Conservation (phyloP, 2,797 vertebrate genomes). For the Mallotus villosus region DNA sequence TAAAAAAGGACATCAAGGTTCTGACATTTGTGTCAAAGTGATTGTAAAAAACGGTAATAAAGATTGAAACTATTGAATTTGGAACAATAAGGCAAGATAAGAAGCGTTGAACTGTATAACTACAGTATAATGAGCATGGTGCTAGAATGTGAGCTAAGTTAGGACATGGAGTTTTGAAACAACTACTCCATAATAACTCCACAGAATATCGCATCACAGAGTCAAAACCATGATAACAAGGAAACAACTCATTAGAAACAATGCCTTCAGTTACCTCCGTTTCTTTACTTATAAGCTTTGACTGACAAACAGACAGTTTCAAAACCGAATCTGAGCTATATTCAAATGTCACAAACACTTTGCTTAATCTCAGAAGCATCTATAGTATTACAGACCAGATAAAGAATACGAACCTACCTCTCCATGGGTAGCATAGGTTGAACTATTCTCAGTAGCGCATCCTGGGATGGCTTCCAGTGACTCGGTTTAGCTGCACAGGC, state of each 20-base stretch:
- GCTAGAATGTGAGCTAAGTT: too few species aligned
- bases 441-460: constrained; percentile 42
- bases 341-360: too few species aligned
- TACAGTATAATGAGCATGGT: too few species aligned
- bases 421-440: constrained; percentile 45
- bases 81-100: too few species aligned
- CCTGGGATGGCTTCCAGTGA: constrained; percentile 51
- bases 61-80: too few species aligned
- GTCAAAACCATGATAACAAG: background rate
- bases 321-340: background rate
- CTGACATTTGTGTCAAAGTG: too few species aligned
- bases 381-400: constrained; percentile 5
- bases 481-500: constrained; percentile 57
- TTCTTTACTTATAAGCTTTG: background rate
- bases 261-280: background rate
- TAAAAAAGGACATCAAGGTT: too few species aligned
- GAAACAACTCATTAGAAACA: background rate
- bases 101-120: too few species aligned
- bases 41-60: too few species aligned
- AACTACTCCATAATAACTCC: too few species aligned
- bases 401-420: constrained; percentile 59
- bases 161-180: too few species aligned
- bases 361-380: too few species aligned
- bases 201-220: background rate
- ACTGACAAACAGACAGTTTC: background rate